Evolutionary conservation across 2,797 vertebrate genomes (phyloP).

Genomic region (Alcedo atthis): DNA sequence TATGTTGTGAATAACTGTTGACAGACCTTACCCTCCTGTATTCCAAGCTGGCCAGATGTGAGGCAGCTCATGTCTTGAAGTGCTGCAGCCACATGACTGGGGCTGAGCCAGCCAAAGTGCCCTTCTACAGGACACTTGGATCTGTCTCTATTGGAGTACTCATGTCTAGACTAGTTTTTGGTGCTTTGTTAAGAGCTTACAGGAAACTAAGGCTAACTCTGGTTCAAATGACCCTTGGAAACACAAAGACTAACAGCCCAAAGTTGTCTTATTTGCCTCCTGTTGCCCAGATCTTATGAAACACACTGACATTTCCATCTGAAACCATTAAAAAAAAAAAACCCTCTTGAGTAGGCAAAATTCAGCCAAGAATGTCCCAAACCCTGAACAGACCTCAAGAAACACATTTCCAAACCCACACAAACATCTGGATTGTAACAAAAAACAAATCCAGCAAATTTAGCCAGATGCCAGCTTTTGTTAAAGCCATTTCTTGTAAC

Average conservation of each 20-base stretch:
- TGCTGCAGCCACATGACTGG: neutral
- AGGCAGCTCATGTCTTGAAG: neutral
- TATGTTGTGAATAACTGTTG: neutral
- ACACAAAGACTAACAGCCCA: neutral
- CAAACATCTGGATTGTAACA: constrained; percentile 39
- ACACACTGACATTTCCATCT: constrained; percentile 36
- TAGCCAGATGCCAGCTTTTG: constrained; percentile 52
- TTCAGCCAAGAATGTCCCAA: constrained; percentile 39
- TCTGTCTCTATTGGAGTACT: neutral
- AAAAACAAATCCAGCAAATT: constrained; percentile 20
- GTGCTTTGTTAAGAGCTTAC: neutral
- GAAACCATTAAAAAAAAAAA: constrained; percentile 16
- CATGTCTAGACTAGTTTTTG: constrained; percentile 3
- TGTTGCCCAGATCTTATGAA: constrained; percentile 42
- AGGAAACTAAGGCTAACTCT: neutral
- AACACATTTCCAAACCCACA: neutral
- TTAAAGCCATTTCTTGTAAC: constrained; percentile 33
- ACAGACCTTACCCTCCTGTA: neutral
- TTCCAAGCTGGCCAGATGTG: neutral
- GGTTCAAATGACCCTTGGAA: neutral
- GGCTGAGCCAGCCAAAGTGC: neutral
- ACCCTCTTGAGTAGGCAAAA: neutral
- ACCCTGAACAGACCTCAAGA: constrained; percentile 14
- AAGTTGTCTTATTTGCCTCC: constrained; percentile 25
- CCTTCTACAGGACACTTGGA: neutral